Evolutionary conservation across 2,888 invertebrate species (phyloP), one percentile per base, ranked within the genome.

Genomic region (Bellardia bayeri): DNA sequence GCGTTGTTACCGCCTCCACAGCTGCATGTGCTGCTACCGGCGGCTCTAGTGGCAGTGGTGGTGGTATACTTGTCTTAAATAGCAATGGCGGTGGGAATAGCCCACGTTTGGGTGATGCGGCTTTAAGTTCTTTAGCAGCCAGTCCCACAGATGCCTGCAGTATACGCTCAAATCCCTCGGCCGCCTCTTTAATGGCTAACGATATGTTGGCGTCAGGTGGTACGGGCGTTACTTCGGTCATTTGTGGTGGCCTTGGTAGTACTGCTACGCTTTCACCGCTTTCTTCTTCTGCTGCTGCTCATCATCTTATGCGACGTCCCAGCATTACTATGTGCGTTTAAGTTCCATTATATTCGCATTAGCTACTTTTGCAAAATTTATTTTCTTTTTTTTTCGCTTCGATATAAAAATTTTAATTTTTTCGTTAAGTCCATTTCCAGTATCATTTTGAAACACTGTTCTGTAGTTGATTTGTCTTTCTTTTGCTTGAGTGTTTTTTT

Each of bases 241-340:
- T 84, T 37, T 68, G 82, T 74, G 69, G 75, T 72, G 54, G 85
- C 66, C 68, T 82, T 61, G 85, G 87, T 81, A 89, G 84, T 68
- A 75, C 85, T 78, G 92, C 93, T 82, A 92, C 93, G 69, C 91
- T 94, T 56, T 93, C 94, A 76, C 94, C 93, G 81, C 91, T 94
- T 89, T 92, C 93, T 87, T 92, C 94, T 80, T 92, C 93, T 80
- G 92, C 93, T 89, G 91, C 93, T 86, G 92, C 94, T 83, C 92
- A 93, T 81, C 93, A 94, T 90, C 91, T 93, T 80, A 92, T 94
- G 88, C 92, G 94, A 89, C 92, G 94, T 89, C 94, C 94, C 90
- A 94, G 94, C 92, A 91, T 93, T 91, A 94, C 93, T 91, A 93
- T 93, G 94, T 94, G 93, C 92, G 94, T 94, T 87, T 81, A 87